Percentiles rank a stretch among this genome's conserved stretches.
Evolutionary conservation across 2,113 vertebrate genomes (phyloP).

Genomic region (Cyanistes caeruleus): DNA sequence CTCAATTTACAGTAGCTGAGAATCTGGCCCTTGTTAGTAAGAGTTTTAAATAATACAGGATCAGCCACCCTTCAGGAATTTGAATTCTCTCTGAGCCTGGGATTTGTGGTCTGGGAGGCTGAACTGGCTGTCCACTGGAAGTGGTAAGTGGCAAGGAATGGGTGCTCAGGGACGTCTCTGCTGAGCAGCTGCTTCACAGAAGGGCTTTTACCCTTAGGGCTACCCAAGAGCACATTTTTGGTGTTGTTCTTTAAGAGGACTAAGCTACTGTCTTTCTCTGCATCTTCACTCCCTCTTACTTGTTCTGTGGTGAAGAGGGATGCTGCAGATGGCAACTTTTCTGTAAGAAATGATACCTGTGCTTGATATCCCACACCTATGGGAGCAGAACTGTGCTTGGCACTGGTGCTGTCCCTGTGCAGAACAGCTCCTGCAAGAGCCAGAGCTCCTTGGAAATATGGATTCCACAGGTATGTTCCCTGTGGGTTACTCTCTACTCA

Average conservation of each 20-base stretch:
- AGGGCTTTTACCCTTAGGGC: background rate
- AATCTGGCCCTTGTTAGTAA: background rate
- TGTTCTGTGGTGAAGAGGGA: background rate
- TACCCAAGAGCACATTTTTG: background rate
- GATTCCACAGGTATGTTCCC: background rate
- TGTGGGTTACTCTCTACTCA: background rate
- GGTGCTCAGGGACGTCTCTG: background rate
- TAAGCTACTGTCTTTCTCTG: background rate
- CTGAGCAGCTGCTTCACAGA: background rate
- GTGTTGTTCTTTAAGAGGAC: background rate
- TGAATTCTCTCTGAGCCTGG: background rate
- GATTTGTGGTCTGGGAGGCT: background rate
- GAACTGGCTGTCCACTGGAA: background rate
- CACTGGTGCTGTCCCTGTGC: rapidly evolving
- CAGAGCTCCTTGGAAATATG: background rate
- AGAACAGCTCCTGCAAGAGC: background rate
- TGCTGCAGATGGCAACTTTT: background rate
- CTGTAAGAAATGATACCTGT: background rate
- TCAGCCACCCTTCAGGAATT: background rate
- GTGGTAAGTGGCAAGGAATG: background rate
- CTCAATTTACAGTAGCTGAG: conserved; percentile 5
- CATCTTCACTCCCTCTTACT: background rate
- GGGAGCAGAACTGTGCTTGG: background rate
- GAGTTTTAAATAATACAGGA: background rate
- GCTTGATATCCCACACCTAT: background rate